Evolutionary conservation across 2,113 vertebrate genomes (phyloP), one percentile per base, ranked within the genome.

Genomic region (Callopanchax toddi): DNA sequence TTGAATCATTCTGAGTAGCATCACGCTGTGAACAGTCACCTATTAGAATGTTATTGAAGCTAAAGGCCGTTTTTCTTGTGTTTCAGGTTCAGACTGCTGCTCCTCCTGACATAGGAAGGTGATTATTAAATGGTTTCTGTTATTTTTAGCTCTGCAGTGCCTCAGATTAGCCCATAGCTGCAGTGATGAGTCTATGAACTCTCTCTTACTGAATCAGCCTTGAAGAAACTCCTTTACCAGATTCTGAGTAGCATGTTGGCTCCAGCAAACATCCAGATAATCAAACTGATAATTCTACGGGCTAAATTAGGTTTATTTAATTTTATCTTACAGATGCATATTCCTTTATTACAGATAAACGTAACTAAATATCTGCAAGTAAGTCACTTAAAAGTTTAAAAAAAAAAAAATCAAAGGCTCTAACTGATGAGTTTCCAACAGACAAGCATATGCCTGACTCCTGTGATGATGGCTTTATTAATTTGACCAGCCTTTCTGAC

Each of bases 161-260:
- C 12, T 37, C 36, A 48, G 45, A 26, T 11, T 10, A 18, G 8
- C 10, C 16, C 5, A 5, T 39, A 15, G 92, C 92, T 93, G 62
- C 93, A 2, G 32, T 91, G 95, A 96, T 93, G 94, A 94, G 1
- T 42, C 5, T 4, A 0, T 60, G 93, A 95, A 94, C 91, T 96
- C 93, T 96, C 94, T 96, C 93, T 96, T 90, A 75, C 94, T 76
- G 93, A 95, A 85, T 81, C 23, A 2, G 45, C 13, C n/a, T 74
- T 91, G 95, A 93, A 89, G 93, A 93, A 90, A 82, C 58, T 0
- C 1, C 82, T 89, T 76, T 65, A 91, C 26, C 58, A 79, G 71
- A 80, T 89, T 91, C 94, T 95, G 94, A 96, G 94, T 87, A 81
- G 92, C 87, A 66, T 12, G 4, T 9, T 17, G 0, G 46, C 7